These are phyloP conservation scores for Bombus impatiens DNA, from an alignment of 1,140 invertebrate genomes.

Conservation along the genomic window DNA sequence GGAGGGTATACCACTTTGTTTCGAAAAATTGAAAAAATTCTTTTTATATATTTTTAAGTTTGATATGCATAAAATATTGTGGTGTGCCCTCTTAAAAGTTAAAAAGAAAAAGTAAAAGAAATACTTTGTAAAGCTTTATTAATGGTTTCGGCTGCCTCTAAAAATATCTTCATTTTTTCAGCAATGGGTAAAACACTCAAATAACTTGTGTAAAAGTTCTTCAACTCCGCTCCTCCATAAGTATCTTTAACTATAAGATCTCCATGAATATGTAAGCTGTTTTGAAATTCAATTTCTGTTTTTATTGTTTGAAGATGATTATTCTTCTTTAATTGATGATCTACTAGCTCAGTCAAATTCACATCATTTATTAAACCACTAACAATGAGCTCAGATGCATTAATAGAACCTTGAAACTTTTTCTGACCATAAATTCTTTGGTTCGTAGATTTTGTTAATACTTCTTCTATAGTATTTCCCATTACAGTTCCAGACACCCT, in stretches of 20 bases:
- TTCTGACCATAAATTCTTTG: conserved; percentile 66
- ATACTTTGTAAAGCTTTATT: conserved; percentile 59
- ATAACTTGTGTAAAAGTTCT: conserved; percentile 39
- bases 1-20: neutral
- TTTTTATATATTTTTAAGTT: no score
- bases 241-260: conserved; percentile 58
- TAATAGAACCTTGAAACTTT: conserved; percentile 59
- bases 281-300: conserved; percentile 58
- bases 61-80: neutral
- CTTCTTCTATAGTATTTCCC: conserved; percentile 49
- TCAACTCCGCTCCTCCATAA: conserved; percentile 52
- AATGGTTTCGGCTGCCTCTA: conserved; percentile 41
- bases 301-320: conserved; percentile 59
- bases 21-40: neutral
- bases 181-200: neutral
- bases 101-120: neutral
- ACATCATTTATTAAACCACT: conserved; percentile 68
- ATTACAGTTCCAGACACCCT: conserved; percentile 66
- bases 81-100: neutral
- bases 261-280: conserved; percentile 63
- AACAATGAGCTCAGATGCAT: conserved; percentile 50
- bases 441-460: conserved; percentile 57
- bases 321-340: conserved; percentile 62
- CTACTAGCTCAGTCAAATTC: conserved; percentile 56
- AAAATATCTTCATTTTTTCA: conserved; percentile 30